Evolutionary conservation across 2,888 invertebrate species (phyloP).

Genomic region (Pristionchus arcanus): DNA sequence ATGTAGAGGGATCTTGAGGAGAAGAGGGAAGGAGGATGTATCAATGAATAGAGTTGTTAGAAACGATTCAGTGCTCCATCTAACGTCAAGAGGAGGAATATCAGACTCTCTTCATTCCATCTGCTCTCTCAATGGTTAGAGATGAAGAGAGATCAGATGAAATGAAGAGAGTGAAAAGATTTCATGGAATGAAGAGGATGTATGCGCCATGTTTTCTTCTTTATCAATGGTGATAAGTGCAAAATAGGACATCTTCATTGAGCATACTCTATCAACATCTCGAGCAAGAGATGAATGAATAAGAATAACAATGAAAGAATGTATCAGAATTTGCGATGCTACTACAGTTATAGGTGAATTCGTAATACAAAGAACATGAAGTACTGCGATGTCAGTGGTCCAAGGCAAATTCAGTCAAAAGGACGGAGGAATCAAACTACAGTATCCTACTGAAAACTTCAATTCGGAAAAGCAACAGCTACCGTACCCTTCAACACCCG

Average conservation of each 20-base stretch:
- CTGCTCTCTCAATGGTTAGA: background rate
- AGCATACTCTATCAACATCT: background rate
- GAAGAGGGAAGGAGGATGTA: constrained; percentile 3
- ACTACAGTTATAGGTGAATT: too few species aligned
- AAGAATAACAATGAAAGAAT: too few species aligned
- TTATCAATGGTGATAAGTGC: background rate
- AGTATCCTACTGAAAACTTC: background rate
- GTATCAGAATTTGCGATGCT: too few species aligned
- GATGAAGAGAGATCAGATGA: background rate
- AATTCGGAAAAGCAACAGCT: background rate
- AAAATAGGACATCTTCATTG: background rate
- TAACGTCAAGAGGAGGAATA: background rate
- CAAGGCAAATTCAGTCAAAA: too few species aligned
- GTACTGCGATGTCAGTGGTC: too few species aligned
- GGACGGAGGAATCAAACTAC: background rate
- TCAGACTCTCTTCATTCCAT: background rate
- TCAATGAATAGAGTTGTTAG: constrained; percentile 48
- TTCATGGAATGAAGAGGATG: background rate
- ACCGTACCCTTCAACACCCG: background rate
- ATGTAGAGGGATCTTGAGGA: background rate
- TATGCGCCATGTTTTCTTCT: background rate
- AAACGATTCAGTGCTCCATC: constrained; percentile 32
- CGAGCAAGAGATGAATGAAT: background rate
- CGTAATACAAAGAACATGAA: too few species aligned
- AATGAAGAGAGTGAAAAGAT: background rate